Base-by-base conservation (phyloP, 2,797 vertebrate genomes). In the Limnodromus scolopaceus region DNA sequence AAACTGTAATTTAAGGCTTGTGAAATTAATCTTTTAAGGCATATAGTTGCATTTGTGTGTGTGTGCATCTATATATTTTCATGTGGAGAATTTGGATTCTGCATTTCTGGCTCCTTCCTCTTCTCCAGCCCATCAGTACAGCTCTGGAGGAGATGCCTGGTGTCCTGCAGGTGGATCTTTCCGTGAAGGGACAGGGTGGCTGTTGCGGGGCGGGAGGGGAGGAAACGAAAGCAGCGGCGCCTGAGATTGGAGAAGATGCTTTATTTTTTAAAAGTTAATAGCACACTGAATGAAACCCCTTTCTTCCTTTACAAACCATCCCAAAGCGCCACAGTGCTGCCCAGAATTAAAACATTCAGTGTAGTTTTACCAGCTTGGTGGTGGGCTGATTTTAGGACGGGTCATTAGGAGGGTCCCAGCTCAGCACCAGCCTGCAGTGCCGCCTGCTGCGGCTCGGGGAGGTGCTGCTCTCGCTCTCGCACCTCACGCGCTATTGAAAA, bases 1-100 rank as follows among this genome's bases (percentile, higher is more conserved):
- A 99, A 99, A 99, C 98, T 98, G 98, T 99, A 98, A 98, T 99
- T 99, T 99, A 98, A 98, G 97, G 98, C 98, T 98, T 98, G 98
- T 98, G 98, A 98, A 98, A 99, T 98, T 99, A 99, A 99, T 99
- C 99, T 99, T 99, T 98, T 98, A 98, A 99, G 98, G 98, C 96
- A 48, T 98, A 97, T 95, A 98, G 98, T 97, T 98, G 95, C 69
- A 49, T 97, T 95, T 38, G 87, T 95, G 5, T 46, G 32, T n/a
- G 22, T 39, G 5, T 94, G 90, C 98, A 97, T 85, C 98, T 97
- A 92, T 98, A 97, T 85, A 98, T 94, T 94, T 97, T 98, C 85
- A 81, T 79, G 96, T 96, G 97, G 98, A 98, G 98, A 96, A 95
- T 96, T 30, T 58, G 76, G 84, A 77, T 91, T 74, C 91, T 82